Base-by-base conservation (phyloP, 1,140 invertebrate species). In the Bombus turneri region DNA sequence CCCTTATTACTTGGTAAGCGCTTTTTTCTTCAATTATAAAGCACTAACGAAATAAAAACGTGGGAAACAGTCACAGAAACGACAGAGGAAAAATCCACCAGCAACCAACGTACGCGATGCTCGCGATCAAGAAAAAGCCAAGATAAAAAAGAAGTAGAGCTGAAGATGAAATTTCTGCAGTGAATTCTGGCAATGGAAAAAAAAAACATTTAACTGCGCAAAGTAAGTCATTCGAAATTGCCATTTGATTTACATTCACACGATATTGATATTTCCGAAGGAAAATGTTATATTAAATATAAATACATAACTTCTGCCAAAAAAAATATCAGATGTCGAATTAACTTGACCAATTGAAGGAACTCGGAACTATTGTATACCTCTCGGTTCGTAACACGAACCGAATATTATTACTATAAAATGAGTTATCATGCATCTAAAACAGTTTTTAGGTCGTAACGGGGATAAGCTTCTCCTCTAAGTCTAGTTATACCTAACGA, bases 21-120 rank as follows among this genome's bases (percentile, higher is more conserved):
- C 43, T 83, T 71, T 79, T 31, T 25, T 69, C 83, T 79, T 84
- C 76, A 69, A 80, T 81, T 86, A 82, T 81, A 41, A 57, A 28
- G 6, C 71, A 28, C 37, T 59, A 37, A 34, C 47, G 37, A 71
- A 57, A 84, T 59, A 71, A 59, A 83, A 77, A 77, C 53, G 13
- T 13, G 15, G 28, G 37, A n/a, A 62, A 77, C 43, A 74, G 62
- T 78, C 22, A 28, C n/a, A 18, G 68, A 85, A 80, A 77, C 34
- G 31, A 53, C 18, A 34, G 10, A 41, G 57, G 39, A 62, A 69
- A 64, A 71, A n/a, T 31, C 6, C 15, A 15, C 18, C 18, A 22
- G 18, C 15, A 47, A 43, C 8, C 41, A 22, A 28, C 10, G 59
- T 39, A 25, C 37, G 3, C 37, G 13, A 25, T 37, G 13, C 12